A percentile compares a stretch with the other conserved stretches of the same genome.
phyloP scores from a whole-genome alignment of 2,113 vertebrate genomes.

The Rostratula benghalensis region DNA sequence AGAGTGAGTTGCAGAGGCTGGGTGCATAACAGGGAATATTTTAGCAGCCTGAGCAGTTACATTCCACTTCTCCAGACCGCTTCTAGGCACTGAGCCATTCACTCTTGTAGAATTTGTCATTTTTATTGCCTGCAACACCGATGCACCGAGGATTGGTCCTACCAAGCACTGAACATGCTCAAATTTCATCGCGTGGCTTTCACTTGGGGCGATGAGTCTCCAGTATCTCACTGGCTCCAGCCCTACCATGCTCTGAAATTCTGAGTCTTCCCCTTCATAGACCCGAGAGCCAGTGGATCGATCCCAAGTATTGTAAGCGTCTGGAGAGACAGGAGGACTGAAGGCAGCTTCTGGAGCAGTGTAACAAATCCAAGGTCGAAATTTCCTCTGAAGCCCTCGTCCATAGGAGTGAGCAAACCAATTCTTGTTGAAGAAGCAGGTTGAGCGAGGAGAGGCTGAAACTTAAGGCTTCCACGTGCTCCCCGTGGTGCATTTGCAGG shows the following conservation, averaged over 20 bases:
- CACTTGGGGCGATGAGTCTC: rapidly evolving
- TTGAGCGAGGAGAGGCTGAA: neutral
- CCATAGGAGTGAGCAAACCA: neutral
- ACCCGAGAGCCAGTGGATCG: neutral
- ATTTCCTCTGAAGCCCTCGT: neutral
- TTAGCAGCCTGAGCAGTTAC: neutral
- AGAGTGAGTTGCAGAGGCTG: neutral
- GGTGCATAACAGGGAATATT: neutral
- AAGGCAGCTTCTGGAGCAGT: neutral
- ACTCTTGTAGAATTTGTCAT: neutral
- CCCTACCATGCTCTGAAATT: neutral
- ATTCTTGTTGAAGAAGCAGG: neutral
- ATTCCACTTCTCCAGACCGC: neutral
- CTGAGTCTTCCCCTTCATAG: neutral
- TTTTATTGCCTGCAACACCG: neutral
- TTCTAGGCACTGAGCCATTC: neutral
- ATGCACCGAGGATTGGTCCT: neutral
- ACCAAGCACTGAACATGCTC: neutral
- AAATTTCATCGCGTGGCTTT: neutral
- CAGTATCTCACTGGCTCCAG: neutral
- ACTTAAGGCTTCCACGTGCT: constrained; percentile 15
- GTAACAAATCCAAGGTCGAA: neutral
- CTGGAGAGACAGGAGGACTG: neutral
- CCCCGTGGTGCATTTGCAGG: constrained; percentile 12
- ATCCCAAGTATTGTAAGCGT: neutral